Percentiles rank a stretch among this genome's conserved stretches.
Evolutionary conservation across 2,113 vertebrate species (phyloP).

Genomic region (Pollimyrus isidori): DNA sequence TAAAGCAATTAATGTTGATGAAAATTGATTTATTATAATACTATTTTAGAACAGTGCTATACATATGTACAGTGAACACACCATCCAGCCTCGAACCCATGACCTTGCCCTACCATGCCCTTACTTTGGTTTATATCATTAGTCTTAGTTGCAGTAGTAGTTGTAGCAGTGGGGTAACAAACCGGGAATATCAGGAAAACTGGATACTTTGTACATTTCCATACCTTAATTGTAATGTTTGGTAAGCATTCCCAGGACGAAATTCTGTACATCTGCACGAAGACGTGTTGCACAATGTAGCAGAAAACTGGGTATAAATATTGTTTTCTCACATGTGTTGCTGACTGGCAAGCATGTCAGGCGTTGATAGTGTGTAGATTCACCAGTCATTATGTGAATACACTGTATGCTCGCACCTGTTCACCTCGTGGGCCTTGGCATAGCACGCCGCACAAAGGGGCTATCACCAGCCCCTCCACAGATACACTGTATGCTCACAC

Average conservation of each 20-base stretch:
- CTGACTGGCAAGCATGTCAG: not conserved
- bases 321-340: not conserved
- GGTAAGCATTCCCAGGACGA: not conserved
- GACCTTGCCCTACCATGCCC: not conserved
- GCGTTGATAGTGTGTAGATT: not conserved
- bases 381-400: too few relatives aligned
- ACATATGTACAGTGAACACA: too few relatives aligned
- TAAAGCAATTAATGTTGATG: not conserved
- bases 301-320: not conserved
- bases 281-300: not conserved
- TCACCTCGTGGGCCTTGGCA: too few relatives aligned
- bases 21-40: not conserved
- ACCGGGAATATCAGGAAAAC: not conserved
- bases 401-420: too few relatives aligned
- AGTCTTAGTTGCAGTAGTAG: not conserved
- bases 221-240: not conserved
- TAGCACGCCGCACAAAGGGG: too few relatives aligned
- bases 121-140: not conserved
- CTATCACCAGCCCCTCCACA: slow-evolving; percentile 12
- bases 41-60: too few relatives aligned
- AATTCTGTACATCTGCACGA: not conserved
- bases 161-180: not conserved
- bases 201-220: not conserved
- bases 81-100: too few relatives aligned
- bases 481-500: too few relatives aligned